A percentile compares a stretch with the other conserved stretches of the same genome.
phyloP scores from a whole-genome alignment of 2,888 invertebrate genomes.

The Dichetophora obliterata region DNA sequence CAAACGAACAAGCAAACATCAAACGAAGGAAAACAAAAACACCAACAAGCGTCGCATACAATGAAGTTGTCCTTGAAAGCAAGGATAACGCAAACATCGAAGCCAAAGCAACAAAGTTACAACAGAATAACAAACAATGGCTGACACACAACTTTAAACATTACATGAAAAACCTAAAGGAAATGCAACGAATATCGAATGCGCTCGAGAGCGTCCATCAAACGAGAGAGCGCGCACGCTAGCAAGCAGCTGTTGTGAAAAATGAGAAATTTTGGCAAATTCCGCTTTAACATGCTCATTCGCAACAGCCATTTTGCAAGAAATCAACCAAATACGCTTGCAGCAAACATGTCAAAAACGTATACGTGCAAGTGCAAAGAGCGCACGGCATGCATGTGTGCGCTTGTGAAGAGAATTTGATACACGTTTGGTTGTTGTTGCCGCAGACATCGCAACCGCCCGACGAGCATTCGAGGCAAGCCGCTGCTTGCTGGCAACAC shows the following conservation, averaged over 20 bases:
- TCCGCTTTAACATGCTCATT: conserved; percentile 27
- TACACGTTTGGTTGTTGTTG: conserved; percentile 29
- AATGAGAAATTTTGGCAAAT: conserved; percentile 2
- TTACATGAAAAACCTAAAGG: conserved; percentile 8
- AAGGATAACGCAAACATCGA: conserved; percentile 34
- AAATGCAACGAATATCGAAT: conserved; percentile 4
- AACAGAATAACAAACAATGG: not conserved
- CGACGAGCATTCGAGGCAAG: conserved; percentile 30
- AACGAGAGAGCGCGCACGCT: not conserved
- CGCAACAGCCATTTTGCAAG: conserved; percentile 38
- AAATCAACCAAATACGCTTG: not conserved
- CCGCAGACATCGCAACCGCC: not conserved
- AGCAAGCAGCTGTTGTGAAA: not conserved
- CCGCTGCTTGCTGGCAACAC: conserved; percentile 47
- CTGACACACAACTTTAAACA: not conserved
- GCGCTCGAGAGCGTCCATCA: not conserved
- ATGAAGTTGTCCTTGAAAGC: conserved; percentile 36
- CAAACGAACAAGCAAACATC: not conserved
- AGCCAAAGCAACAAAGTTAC: conserved; percentile 21
- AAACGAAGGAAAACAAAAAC: not conserved
- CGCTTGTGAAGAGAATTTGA: not conserved
- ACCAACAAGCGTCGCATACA: conserved; percentile 2
- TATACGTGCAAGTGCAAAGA: not conserved
- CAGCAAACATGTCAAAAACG: conserved; percentile 20
- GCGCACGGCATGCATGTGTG: not conserved